Conservation (phyloP, 2,797 vertebrate genomes). For the Rhynchotus rufescens region DNA sequence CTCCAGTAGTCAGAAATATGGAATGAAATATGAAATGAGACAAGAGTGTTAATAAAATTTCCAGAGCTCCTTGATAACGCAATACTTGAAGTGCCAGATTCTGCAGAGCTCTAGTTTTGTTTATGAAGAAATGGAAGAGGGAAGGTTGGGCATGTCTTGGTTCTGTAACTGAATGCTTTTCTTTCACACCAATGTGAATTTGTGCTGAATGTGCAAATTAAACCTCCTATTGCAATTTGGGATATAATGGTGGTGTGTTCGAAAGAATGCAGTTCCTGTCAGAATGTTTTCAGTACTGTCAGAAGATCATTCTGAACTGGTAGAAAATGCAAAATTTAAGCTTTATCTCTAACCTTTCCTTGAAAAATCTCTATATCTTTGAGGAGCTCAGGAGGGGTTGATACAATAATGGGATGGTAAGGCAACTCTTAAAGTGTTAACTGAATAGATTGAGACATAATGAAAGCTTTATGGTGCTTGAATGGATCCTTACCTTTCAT, state of each 20-base stretch:
- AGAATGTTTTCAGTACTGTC: background rate
- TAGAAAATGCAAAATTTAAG: background rate
- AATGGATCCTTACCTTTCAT: background rate
- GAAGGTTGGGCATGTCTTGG: background rate
- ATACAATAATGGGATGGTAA: background rate
- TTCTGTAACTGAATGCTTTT: background rate
- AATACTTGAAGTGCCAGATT: background rate
- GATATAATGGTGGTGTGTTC: background rate
- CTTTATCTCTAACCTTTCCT: background rate
- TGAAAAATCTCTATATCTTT: background rate
- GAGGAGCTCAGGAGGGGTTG: background rate
- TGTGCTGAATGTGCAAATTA: background rate
- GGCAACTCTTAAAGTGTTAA: background rate
- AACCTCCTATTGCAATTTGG: background rate
- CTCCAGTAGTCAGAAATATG: background rate
- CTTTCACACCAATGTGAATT: background rate
- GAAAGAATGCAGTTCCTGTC: background rate
- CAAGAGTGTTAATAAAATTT: background rate
- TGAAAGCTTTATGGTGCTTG: background rate
- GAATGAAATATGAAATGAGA: background rate
- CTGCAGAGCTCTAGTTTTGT: background rate
- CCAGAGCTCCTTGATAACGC: background rate
- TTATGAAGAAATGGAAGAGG: background rate
- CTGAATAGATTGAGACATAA: background rate
- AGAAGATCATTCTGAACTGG: background rate